Conservation (phyloP, 2,888 invertebrate species). For the Leptarthrus brevirostris region DNA sequence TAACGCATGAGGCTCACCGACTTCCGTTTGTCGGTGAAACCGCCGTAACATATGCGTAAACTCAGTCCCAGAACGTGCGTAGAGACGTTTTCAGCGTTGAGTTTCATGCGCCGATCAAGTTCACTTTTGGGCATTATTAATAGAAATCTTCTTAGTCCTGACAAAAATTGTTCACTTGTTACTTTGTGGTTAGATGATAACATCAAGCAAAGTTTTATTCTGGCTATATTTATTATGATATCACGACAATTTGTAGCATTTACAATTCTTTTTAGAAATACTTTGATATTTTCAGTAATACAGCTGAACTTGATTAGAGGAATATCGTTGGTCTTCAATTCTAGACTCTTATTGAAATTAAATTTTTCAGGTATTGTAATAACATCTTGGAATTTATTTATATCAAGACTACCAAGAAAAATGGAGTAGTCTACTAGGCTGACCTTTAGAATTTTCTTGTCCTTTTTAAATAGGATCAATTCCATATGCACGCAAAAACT, state of each 20-base stretch:
- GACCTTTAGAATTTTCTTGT: too few species aligned
- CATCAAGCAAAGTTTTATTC: slow-evolving; percentile 46
- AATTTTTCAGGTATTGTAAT: slow-evolving; percentile 52
- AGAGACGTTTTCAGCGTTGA: too few species aligned
- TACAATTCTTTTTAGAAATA: slow-evolving; percentile 57
- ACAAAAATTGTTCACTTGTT: slow-evolving; percentile 52
- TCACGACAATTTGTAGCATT: slow-evolving; percentile 59
- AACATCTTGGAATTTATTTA: too few species aligned
- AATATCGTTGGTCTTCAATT: slow-evolving; percentile 58
- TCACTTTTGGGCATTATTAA: slow-evolving; percentile 59
- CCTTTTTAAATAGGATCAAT: too few species aligned
- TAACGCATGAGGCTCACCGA: too few species aligned
- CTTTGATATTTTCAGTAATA: slow-evolving; percentile 56
- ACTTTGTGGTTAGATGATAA: background rate
- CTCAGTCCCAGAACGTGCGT: too few species aligned
- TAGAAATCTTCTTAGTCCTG: slow-evolving; percentile 59
- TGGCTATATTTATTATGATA: slow-evolving; percentile 35
- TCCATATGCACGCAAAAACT: slow-evolving; percentile 54
- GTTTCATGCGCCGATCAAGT: too few species aligned
- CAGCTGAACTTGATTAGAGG: slow-evolving; percentile 59
- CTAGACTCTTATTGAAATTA: slow-evolving; percentile 57
- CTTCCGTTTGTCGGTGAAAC: too few species aligned
- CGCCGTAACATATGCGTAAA: too few species aligned
- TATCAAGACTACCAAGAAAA: background rate
- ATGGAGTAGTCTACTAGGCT: slow-evolving; percentile 12